Evolutionary conservation across 2,888 invertebrate species (phyloP), one percentile per base, ranked within the genome.

Genomic region (Allophyes oxyacanthae): DNA sequence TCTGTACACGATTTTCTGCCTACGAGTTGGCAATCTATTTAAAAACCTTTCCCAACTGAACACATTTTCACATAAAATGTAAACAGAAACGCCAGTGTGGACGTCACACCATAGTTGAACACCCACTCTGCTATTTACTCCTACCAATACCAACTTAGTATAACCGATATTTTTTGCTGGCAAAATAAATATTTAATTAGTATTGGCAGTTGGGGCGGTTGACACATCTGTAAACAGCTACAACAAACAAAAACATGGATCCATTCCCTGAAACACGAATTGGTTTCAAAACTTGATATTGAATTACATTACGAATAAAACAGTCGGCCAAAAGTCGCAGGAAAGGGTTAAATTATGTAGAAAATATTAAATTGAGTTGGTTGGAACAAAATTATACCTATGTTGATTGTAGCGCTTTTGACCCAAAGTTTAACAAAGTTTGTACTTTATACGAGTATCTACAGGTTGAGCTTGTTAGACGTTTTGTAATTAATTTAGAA

Each of bases 81-180:
- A 54, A 57, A 64, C 64, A 62, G 38, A 42, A 48, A 45, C 51
- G 57, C 66, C 41, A 45, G 48, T 32, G 15, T 15, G 30, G 41
- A 65, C 65, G 66, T 71, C 58, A 66, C 32, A 49, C 41, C 57
- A 57, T 64, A 49, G 41, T 13, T 56, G 15, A 6, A 13, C 71
- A 15, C 72, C 72, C 66, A 71, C 72, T 38, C 40, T 3, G 10
- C 3, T 20, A 6, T 32, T 14, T n/a, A 43, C 49, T 34, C 49
- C 64, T 51, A 64, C 46, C 46, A 30, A 45, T 48, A 51, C 14
- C n/a, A 14, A 45, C 3, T 41, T 28, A 13, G 10, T 20, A 32
- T 38, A 9, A 14, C 26, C 28, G 34, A 46, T 43, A 45, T 37
- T 66, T 67, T 67, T 37, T 60, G 41, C 14, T 3, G 55, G 20